A percentile compares a stretch with the other conserved stretches of the same genome.
These are phyloP conservation scores for Aegotheles bennettii DNA, from an alignment of 2,113 vertebrate species.

Conservation along the genomic window DNA sequence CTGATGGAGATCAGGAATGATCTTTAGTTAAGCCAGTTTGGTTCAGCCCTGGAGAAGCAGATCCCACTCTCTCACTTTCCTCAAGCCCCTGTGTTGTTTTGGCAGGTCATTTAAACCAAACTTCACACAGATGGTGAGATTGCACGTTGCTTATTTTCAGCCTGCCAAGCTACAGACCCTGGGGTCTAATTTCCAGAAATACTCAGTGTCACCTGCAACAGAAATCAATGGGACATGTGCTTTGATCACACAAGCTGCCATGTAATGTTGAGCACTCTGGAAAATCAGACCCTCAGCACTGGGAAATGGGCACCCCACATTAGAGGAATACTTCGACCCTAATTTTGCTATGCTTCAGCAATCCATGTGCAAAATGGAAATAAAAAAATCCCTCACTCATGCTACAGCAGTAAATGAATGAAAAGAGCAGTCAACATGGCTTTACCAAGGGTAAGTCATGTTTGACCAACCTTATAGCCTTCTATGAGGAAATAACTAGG, in stretches of 20 bases:
- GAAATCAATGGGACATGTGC: neutral
- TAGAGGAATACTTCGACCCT: neutral
- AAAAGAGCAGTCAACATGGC: no score
- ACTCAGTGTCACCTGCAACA: neutral
- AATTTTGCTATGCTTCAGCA: neutral
- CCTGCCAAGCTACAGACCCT: neutral
- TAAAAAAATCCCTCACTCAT: neutral
- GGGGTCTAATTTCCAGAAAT: neutral
- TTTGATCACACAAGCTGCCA: neutral
- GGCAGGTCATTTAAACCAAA: neutral
- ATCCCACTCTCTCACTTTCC: neutral
- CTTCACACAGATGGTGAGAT: neutral
- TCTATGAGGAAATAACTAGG: no score
- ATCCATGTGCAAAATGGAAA: neutral
- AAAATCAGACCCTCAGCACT: neutral
- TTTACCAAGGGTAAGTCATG: no score
- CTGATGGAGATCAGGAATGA: neutral
- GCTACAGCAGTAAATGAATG: neutral
- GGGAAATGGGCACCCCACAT: neutral
- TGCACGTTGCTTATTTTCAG: neutral
- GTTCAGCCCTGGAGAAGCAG: neutral
- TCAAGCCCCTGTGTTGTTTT: fast-evolving
- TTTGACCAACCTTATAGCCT: no score
- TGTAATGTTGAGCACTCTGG: neutral
- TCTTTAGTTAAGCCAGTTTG: neutral